Conservation (phyloP, 2,113 vertebrate genomes). For the Neodon shergylaensis region DNA sequence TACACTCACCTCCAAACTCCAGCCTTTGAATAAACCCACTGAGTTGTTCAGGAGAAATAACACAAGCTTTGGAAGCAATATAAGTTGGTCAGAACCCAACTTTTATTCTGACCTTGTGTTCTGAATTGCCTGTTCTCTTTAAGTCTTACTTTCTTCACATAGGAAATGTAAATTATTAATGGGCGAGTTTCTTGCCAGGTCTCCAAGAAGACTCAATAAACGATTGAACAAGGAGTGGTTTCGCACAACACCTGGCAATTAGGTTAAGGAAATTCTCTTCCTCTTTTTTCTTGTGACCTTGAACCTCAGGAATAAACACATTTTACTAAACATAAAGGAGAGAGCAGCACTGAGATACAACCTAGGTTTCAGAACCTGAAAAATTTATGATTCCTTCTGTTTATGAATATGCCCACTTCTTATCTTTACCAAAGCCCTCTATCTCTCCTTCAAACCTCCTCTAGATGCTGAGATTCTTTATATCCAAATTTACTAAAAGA, state of each 20-base stretch:
- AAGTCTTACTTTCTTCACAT: slow-evolving; percentile 1
- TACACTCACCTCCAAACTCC: neutral
- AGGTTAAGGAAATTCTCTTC: neutral
- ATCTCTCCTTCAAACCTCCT: neutral
- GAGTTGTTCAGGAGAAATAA: neutral
- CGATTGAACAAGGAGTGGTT: neutral
- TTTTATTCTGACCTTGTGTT: neutral
- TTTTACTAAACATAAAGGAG: neutral
- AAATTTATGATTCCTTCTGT: neutral
- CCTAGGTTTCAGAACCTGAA: neutral
- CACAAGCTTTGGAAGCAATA: neutral
- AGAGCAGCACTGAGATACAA: neutral
- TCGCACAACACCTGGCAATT: neutral
- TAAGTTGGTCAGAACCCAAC: neutral
- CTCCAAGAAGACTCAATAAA: slow-evolving; percentile 1
- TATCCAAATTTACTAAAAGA: neutral
- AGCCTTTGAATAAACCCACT: neutral
- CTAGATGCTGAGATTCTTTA: neutral
- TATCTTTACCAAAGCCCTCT: slow-evolving; percentile 25
- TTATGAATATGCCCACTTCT: neutral
- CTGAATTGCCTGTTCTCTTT: neutral
- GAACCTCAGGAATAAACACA: neutral
- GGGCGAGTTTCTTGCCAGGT: neutral
- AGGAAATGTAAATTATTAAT: slow-evolving; percentile 4
- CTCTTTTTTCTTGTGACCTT: neutral